Base-by-base conservation (phyloP, 2,797 vertebrate species). In the Spheniscus humboldti region DNA sequence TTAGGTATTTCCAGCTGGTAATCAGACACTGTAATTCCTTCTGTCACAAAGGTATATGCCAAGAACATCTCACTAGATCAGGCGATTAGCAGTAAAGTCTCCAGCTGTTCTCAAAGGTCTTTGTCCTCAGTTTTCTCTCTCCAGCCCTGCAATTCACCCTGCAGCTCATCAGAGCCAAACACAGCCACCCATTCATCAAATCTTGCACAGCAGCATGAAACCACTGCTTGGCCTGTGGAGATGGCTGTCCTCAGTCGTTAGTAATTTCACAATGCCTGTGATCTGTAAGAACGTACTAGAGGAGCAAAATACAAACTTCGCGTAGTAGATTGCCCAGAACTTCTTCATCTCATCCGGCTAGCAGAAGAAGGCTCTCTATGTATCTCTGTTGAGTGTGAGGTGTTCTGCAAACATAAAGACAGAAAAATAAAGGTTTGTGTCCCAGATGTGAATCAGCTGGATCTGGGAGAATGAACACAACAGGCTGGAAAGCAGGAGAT, bases 361-460 rank as follows among this genome's bases (percentile, higher is more conserved):
- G 69, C 56, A 50, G 57, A 62, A 67, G 22, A 4, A 0, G 0
- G 8, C 17, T 68, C 30, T 59, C 18, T 31, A 2, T 37, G 20
- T 27, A 4, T 39, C 35, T 71, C 30, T 11, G 6, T 8, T 31
- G 15, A 6, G 3, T 16, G 0, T 2, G 4, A 88, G 2, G 10
- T 7, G 12, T 53, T 87, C 37, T 30, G 12, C 56, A 77, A 16
- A 25, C 9, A 39, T 7, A 31, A 63, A 71, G 47, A 20, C 39
- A 84, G 63, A 81, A 91, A 68, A 85, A 69, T 3, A 48, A 53
- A 86, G 14, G 8, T 28, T 31, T 67, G 52, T 69, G 13, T 76
- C 56, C 31, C 37, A 71, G 28, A 28, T 10, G 13, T 52, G 57
- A 78, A 47, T 78, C 53, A 64, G 4, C 6, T 64, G 53, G 13